Base-by-base conservation (phyloP, 2,888 invertebrate species). In the Dysmachus trigonus region DNA sequence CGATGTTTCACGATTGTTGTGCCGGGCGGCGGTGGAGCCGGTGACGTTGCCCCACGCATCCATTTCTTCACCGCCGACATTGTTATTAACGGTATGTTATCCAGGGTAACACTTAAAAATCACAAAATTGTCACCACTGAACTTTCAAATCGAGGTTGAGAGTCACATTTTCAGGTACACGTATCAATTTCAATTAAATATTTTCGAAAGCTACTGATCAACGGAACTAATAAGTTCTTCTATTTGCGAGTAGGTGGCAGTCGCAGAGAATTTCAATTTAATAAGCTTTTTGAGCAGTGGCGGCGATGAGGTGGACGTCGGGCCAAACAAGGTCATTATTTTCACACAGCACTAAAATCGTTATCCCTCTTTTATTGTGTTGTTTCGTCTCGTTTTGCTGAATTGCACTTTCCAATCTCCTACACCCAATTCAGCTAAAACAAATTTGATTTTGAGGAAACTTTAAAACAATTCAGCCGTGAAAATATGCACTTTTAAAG, bases 51-150 rank as follows among this genome's bases (percentile, higher is more conserved):
- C 85, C 91, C 91, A 86, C 90, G 91, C 33, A 92, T 90, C 92
- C 92, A 92, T 89, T 90, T 90, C 88, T 90, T 91, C 5, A 92
- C 91, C 82, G 91, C 91, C 82, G 92, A 92, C 92, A 92, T 88
- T n/a, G 76, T 41, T 91, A 87, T 88, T 62, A 62, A 27, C 62
- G 62, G 89, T 47, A 51, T 74, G 62, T 81, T 35, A n/a, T 51
- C 62, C 62, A 62, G 22, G 22, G 62, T 27, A 33, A 33, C 74
- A 74, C 33, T 79, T 51, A 53, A 38, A 18, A 38, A 27, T 10
- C 62, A 47, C 27, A 62, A 18, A 62, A 62, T 22, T 22, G 22
- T 62, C 22, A 51, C 0, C 62, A 62, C n/a, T 41, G 3, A n/a
- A n/a, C n/a, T 15, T 41, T 3, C 4, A 41, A 31, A 41, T 41